phyloP scores from a whole-genome alignment of 2,797 vertebrate genomes.

The Darevskia nairensis region DNA sequence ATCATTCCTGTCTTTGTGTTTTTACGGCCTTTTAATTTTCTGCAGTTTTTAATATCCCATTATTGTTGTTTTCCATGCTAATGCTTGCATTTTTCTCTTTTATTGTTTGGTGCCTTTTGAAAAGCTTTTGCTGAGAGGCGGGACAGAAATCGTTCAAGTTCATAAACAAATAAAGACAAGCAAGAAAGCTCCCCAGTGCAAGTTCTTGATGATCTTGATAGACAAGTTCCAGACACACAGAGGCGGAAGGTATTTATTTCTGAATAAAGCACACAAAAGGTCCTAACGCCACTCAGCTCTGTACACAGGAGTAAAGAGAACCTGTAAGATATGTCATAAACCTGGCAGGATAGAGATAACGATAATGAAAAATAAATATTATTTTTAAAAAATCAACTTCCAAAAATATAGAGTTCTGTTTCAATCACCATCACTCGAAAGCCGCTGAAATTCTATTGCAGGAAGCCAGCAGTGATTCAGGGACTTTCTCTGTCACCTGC shows the following conservation, averaged over 20 bases:
- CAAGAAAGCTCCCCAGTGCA: not conserved
- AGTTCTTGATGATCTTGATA: not conserved
- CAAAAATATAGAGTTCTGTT: not conserved
- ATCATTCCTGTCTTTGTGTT: not conserved
- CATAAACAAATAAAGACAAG: not conserved
- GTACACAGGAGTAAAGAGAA: not conserved
- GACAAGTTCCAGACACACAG: not conserved
- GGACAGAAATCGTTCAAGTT: not conserved
- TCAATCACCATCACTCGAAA: not conserved
- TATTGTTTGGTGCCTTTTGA: not conserved
- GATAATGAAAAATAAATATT: not conserved
- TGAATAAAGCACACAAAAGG: not conserved
- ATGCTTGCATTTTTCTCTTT: not conserved
- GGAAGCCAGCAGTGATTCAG: fast-evolving
- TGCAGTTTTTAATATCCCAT: not conserved
- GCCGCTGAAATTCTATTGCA: too few relatives aligned
- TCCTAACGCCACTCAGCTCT: not conserved
- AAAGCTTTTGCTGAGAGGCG: not conserved
- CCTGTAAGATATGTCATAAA: not conserved
- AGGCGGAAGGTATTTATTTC: not conserved
- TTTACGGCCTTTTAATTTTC: not conserved
- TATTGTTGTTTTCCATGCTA: not conserved
- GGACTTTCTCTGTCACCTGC: fast-evolving
- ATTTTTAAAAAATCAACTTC: too few relatives aligned
- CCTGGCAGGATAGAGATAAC: not conserved